Base-by-base conservation (phyloP, 2,797 vertebrate genomes). In the Fratercula arctica region DNA sequence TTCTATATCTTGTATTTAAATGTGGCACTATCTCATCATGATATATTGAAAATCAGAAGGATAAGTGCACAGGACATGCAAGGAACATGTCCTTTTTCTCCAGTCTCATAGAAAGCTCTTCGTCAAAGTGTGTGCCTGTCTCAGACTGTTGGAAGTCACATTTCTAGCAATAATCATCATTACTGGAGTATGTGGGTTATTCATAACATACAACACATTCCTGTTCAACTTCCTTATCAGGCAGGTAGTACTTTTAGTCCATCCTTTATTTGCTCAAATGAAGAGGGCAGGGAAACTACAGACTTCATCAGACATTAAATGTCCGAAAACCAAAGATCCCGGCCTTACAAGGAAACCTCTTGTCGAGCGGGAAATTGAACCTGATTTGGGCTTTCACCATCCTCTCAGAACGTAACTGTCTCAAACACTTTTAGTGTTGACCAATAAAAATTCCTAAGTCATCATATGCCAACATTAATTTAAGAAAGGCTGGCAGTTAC, bases 391-490 rank as follows among this genome's bases (percentile, higher is more conserved):
- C 8, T 43, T 51, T 75, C 17, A 4, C 41, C 6, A 3, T 51
- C 35, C 21, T 66, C 33, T n/a, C 4, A 20, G 81, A 73, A 81
- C 3, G 0, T 3, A 43, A 56, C 57, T 66, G 4, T n/a, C 48
- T 51, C 41, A 68, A 54, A 56, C 6, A 4, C 18, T 39, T 24
- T 2, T 23, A n/a, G 16, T 6, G 16, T 5, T 57, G 46, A 45
- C 20, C 26, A 16, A 25, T 15, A 57, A 63, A 57, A 67, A 46
- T 57, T 39, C 35, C 37, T n/a, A 24, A 60, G 19, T 46, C 13
- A 10, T 51, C 18, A 5, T 25, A 17, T 1, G 1, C 18, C 13
- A 3, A 10, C 1, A 4, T 31, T 17, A 39, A 17, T 72, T 68
- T 54, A 53, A 75, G n/a, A 35, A 59, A 73, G 45, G 8, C 8